Percentiles rank a stretch among this genome's conserved stretches.
Conservation (phyloP, 1,140 invertebrate genomes). For the Orius insidiosus region DNA sequence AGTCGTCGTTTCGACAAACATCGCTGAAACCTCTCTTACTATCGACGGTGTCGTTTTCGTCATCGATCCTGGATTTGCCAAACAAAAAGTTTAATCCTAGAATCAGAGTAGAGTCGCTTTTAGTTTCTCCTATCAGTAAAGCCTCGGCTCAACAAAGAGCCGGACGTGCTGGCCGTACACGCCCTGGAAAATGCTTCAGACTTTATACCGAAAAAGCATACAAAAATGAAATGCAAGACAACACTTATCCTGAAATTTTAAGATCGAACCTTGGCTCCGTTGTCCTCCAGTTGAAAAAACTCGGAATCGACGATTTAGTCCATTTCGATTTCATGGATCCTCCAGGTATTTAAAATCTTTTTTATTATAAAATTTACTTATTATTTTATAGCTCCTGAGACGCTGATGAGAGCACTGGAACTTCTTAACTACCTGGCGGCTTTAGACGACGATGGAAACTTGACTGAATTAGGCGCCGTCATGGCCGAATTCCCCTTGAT, state of each 20-base stretch:
- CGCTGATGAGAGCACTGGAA: too few relatives aligned
- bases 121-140: slow-evolving; percentile 96
- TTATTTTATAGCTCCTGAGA: slow-evolving; percentile 30
- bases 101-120: slow-evolving; percentile 94
- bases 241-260: slow-evolving; percentile 95
- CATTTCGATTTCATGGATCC: slow-evolving; percentile 99
- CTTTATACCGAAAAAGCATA: slow-evolving; percentile 96
- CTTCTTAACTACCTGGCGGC: slow-evolving; percentile 97
- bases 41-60: slow-evolving; percentile 99
- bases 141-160: slow-evolving; percentile 89
- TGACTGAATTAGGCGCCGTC: slow-evolving; percentile 88
- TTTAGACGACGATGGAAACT: slow-evolving; percentile 89
- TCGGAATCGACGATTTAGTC: slow-evolving; percentile 94
- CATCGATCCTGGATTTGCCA: slow-evolving; percentile 97
- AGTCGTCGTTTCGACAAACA: slow-evolving; percentile 94
- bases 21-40: slow-evolving; percentile 96
- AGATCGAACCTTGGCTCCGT: slow-evolving; percentile 96
- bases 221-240: slow-evolving; percentile 93
- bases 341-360: slow-evolving; percentile 93
- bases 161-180: slow-evolving; percentile 78
- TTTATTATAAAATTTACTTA: slow-evolving; percentile 28
- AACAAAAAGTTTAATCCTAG: slow-evolving; percentile 98
- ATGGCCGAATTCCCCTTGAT: slow-evolving; percentile 99
- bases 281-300: slow-evolving; percentile 87
- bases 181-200: slow-evolving; percentile 94